Evolutionary conservation across 2,888 invertebrate genomes (phyloP).

Genomic region (Scaptodrosophila latifasciaeformis): DNA sequence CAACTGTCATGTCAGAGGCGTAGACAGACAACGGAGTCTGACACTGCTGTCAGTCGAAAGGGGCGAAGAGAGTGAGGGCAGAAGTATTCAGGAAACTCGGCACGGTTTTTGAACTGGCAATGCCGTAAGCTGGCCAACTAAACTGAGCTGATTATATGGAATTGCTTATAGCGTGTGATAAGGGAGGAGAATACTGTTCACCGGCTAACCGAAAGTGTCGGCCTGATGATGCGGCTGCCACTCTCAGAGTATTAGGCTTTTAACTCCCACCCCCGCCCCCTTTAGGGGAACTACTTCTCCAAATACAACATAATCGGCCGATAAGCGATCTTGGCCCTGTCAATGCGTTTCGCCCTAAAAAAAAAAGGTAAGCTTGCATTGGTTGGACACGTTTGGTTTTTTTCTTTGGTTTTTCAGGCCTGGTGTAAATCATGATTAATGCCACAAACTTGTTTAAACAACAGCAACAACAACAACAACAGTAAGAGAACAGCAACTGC

Average conservation of each 20-base stretch:
- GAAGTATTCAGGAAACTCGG: no score
- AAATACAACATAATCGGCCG: conserved; percentile 59
- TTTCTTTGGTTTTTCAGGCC: conserved; percentile 1
- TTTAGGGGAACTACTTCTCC: conserved; percentile 32
- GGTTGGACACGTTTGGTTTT: conserved; percentile 5
- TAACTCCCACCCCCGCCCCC: background rate
- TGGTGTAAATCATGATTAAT: conserved; percentile 61
- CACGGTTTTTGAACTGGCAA: conserved; percentile 3
- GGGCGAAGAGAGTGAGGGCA: no score
- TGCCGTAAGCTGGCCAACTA: conserved; percentile 34
- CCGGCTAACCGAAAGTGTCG: background rate
- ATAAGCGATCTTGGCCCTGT: conserved; percentile 63
- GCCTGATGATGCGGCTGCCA: conserved; percentile 1
- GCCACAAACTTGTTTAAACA: conserved; percentile 66
- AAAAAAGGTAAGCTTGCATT: conserved; percentile 38
- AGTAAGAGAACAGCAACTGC: conserved; percentile 18
- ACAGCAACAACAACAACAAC: conserved; percentile 49
- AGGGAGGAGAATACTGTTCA: no score
- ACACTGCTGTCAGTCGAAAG: background rate
- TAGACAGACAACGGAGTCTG: background rate
- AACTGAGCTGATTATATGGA: conserved; percentile 14
- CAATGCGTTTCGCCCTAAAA: conserved; percentile 61
- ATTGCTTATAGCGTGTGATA: background rate
- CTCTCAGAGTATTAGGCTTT: background rate
- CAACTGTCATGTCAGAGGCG: background rate